Percentiles rank a stretch among this genome's conserved stretches.
Conservation (phyloP, 2,797 vertebrate species). For the Lycodopsis pacificus region DNA sequence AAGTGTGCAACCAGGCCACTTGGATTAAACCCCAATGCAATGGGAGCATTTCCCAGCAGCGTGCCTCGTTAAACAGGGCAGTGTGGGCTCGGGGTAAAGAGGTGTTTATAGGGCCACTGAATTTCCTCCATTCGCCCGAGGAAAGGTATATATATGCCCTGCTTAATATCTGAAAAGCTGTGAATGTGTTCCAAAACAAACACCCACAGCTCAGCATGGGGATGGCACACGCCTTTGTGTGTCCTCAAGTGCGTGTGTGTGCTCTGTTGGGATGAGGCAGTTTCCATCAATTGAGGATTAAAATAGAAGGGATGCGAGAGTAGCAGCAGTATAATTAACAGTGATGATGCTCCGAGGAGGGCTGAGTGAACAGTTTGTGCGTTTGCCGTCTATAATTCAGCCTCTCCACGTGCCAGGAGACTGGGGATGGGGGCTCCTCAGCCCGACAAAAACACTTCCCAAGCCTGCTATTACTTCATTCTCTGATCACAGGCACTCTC, state of each 20-base stretch:
- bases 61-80: conserved; percentile 43
- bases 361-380: conserved; percentile 64
- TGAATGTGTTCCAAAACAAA: conserved; percentile 67
- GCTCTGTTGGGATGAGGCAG: conserved; percentile 37
- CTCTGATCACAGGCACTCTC: conserved; percentile 51
- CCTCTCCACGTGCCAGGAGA: conserved; percentile 66
- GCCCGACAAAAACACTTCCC: conserved; percentile 54
- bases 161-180: conserved; percentile 46
- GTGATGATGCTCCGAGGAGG: conserved; percentile 57
- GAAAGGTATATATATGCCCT: conserved; percentile 39
- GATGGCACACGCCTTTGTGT: conserved; percentile 40
- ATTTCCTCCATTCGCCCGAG: conserved; percentile 34
- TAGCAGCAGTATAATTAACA: conserved; percentile 75
- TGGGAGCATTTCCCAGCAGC: conserved; percentile 49
- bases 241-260: conserved; percentile 20
- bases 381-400: conserved; percentile 75
- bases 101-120: conserved; percentile 31
- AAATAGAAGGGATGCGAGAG: conserved; percentile 71
- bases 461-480: conserved; percentile 69
- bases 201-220: conserved; percentile 42
- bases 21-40: conserved; percentile 17
- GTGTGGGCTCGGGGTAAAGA: conserved; percentile 11
- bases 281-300: conserved; percentile 65
- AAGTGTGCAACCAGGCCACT: conserved; percentile 8
- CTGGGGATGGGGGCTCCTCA: conserved; percentile 49